Evolutionary conservation across 2,113 vertebrate genomes (phyloP), one percentile per base, ranked within the genome.

Genomic region (Pterocles burchelli): DNA sequence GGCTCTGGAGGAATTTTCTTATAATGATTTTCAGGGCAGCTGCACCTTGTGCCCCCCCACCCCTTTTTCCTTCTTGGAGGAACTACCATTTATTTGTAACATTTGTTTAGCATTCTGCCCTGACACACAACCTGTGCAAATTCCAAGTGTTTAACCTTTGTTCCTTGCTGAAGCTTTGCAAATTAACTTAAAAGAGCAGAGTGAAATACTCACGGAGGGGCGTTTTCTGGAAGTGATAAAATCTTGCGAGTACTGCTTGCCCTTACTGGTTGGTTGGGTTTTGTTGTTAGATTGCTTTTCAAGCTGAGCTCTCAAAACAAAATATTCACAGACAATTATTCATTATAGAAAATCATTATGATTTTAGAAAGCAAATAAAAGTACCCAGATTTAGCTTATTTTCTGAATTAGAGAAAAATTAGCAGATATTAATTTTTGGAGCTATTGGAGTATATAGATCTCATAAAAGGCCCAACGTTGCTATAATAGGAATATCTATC

Each of bases 161-260:
- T 68, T 96, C 80, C 51, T 72, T 84, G 57, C 59, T 3, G 68
- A 73, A 83, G 36, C 79, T 88, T 90, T 94, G 75, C 45, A 36
- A 90, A 90, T 96, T 93, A 77, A 89, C 65, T 90, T 91, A 54
- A 91, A 96, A 92, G 43, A 96, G 62, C 76, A 74, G 59, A 86
- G 67, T 48, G 41, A 73, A 94, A 73, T 34, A 74, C 78, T 81
- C 49, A 85, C 55, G 2, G 5, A 80, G 88, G 51, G 67, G 38
- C 5, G 4, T 81, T 94, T 86, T 72, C 85, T 95, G 73, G 61
- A 86, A 88, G 61, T 54, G 92, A 77, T 94, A 81, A 76, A 78
- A 95, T 92, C 92, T 84, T 82, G n/a, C 4, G 46, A 57, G 82
- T 80, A 36, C 66, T 89, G 52, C 85, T 86, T 85, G 70, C 79